Percentiles rank a stretch among this genome's conserved stretches.
Conservation (phyloP, 1,140 invertebrate genomes). For the Diprion similis region DNA sequence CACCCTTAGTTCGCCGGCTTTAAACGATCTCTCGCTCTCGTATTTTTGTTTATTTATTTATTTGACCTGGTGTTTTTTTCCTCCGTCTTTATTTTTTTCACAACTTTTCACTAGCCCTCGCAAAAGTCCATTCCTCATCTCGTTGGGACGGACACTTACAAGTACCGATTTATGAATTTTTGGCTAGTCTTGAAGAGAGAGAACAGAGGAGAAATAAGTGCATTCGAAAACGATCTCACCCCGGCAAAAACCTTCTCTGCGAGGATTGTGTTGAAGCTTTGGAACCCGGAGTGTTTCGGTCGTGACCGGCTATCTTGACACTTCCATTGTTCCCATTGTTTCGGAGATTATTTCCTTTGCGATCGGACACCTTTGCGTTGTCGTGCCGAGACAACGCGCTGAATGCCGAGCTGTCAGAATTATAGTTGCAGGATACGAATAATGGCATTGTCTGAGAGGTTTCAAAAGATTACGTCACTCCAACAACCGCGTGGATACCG, state of each 20-base stretch:
- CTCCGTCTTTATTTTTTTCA: too few relatives aligned
- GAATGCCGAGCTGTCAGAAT: too few relatives aligned
- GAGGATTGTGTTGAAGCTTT: neutral
- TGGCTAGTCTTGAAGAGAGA: too few relatives aligned
- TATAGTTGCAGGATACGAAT: too few relatives aligned
- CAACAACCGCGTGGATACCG: neutral
- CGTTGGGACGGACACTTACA: too few relatives aligned
- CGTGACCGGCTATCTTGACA: neutral
- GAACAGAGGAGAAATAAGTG: too few relatives aligned
- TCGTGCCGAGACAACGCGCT: neutral
- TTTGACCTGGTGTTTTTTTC: too few relatives aligned
- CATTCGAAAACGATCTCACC: too few relatives aligned
- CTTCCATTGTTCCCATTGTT: slow-evolving; percentile 7
- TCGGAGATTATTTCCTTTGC: neutral
- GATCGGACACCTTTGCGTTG: slow-evolving; percentile 1
- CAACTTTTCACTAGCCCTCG: too few relatives aligned
- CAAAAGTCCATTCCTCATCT: too few relatives aligned
- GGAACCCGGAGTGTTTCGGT: neutral
- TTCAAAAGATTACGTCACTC: slow-evolving; percentile 5
- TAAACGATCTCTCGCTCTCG: neutral
- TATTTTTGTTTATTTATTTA: too few relatives aligned
- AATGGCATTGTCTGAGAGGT: neutral
- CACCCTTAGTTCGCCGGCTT: neutral
- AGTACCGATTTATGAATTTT: too few relatives aligned
- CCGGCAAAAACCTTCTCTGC: neutral